These are phyloP conservation scores for Physella acuta DNA, from an alignment of 1,140 invertebrate genomes.

Conservation along the genomic window DNA sequence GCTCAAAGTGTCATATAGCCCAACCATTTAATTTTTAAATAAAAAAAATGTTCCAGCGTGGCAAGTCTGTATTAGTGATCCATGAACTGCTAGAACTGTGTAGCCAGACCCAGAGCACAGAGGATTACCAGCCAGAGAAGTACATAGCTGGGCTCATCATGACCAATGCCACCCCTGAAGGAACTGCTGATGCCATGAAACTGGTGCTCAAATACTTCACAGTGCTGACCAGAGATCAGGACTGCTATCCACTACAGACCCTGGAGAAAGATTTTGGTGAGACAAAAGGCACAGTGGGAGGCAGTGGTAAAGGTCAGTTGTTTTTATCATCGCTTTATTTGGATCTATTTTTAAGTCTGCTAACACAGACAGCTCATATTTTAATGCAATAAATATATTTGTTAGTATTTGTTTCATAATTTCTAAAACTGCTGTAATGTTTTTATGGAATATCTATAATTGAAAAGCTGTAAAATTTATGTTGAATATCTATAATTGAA, in stretches of 20 bases:
- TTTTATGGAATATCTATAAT: too few species aligned
- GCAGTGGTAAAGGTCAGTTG: too few species aligned
- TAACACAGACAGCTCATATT: too few species aligned
- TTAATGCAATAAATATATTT: too few species aligned
- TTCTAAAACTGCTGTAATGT: too few species aligned
- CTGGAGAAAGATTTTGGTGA: slow-evolving; percentile 70
- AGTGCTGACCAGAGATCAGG: slow-evolving; percentile 71
- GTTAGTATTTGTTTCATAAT: too few species aligned
- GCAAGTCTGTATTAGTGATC: slow-evolving; percentile 47
- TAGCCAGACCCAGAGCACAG: neutral
- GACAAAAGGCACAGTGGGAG: slow-evolving; percentile 58
- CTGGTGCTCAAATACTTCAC: slow-evolving; percentile 75
- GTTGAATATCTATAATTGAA: too few species aligned
- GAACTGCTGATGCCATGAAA: slow-evolving; percentile 41
- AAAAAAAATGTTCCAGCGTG: slow-evolving; percentile 28
- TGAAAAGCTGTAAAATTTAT: too few species aligned
- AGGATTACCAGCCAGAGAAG: slow-evolving; percentile 52
- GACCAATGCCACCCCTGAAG: slow-evolving; percentile 57
- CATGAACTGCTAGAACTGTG: slow-evolving; percentile 31
- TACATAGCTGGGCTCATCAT: slow-evolving; percentile 74
- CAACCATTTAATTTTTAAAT: too few species aligned
- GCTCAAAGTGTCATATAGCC: too few species aligned
- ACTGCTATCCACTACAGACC: slow-evolving; percentile 70
- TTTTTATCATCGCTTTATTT: too few species aligned
- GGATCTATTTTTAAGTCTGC: too few species aligned